Evolutionary conservation across 2,888 invertebrate species (phyloP).

Genomic region (Autographa gamma): DNA sequence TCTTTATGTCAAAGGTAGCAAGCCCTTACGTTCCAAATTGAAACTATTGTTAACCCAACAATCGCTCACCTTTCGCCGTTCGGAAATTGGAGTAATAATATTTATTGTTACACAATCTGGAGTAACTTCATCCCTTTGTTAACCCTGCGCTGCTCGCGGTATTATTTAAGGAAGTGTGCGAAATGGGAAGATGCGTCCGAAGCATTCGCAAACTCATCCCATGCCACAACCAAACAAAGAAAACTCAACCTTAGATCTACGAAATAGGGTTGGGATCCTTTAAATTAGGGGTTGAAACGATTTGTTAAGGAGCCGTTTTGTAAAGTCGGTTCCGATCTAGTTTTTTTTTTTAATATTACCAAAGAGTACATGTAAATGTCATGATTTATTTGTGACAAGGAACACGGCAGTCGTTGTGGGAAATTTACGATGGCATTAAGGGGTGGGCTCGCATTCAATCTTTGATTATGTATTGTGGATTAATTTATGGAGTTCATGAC

Average conservation of each 20-base stretch:
- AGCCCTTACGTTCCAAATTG: conserved; percentile 70
- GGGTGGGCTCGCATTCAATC: conserved; percentile 74
- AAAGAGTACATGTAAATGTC: conserved; percentile 73
- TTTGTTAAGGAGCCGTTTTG: conserved; percentile 59
- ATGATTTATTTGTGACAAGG: conserved; percentile 87
- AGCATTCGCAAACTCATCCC: conserved; percentile 24
- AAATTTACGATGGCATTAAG: conserved; percentile 84
- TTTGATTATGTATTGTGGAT: conserved; percentile 75
- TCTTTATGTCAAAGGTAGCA: conserved; percentile 65
- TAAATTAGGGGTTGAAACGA: conserved; percentile 47
- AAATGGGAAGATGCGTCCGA: conserved; percentile 67
- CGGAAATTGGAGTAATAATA: conserved; percentile 79
- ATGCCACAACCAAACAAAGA: conserved; percentile 6
- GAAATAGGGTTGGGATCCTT: conserved; percentile 21
- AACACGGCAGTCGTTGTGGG: conserved; percentile 81
- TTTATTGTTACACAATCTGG: conserved; percentile 83
- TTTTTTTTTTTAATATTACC: conserved; percentile 73
- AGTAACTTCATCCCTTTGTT: conserved; percentile 74
- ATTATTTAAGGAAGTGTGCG: conserved; percentile 84
- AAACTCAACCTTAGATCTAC: conserved; percentile 40
- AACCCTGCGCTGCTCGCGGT: conserved; percentile 55
- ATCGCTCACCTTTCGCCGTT: conserved; percentile 68
- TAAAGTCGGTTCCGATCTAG: conserved; percentile 74
- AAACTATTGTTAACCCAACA: conserved; percentile 77
- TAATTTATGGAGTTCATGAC: conserved; percentile 67